Evolutionary conservation across 2,888 invertebrate species (phyloP).

Genomic region (Pycnomerus fuliginosus): DNA sequence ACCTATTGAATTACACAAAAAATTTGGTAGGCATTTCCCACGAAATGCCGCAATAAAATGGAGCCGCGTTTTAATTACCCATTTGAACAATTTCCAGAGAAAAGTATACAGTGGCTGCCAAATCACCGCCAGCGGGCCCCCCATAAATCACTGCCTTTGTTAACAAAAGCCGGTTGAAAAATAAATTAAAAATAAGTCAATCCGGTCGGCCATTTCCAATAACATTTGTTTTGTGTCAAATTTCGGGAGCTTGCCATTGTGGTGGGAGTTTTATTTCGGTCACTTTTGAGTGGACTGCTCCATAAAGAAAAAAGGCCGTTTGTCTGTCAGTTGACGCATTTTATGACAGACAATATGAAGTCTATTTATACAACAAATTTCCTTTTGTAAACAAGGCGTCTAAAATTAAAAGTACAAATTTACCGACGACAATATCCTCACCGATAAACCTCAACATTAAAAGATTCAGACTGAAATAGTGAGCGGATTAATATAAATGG

Average conservation of each 20-base stretch:
- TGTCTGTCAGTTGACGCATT: constrained; percentile 3
- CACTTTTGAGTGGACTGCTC: no score
- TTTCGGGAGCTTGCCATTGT: no score
- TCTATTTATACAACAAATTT: constrained; percentile 20
- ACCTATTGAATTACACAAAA: no score
- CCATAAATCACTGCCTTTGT: constrained; percentile 16
- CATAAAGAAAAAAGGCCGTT: background rate
- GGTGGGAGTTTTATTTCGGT: no score
- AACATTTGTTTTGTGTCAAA: no score
- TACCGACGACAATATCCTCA: constrained; percentile 33
- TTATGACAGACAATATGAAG: constrained; percentile 19
- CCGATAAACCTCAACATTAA: constrained; percentile 30
- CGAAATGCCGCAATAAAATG: constrained; percentile 12
- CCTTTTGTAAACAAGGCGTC: constrained; percentile 31
- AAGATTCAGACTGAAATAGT: constrained; percentile 35
- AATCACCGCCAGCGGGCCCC: constrained; percentile 4
- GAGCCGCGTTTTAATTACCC: constrained; percentile 18
- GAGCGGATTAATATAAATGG: constrained; percentile 20
- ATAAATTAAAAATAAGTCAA: constrained; percentile 17
- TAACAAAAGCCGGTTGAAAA: constrained; percentile 17
- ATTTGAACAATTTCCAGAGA: constrained; percentile 19
- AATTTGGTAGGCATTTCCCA: no score
- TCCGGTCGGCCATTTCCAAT: no score
- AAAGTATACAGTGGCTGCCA: constrained; percentile 6
- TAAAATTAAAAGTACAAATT: constrained; percentile 34